A percentile compares a stretch with the other conserved stretches of the same genome.
phyloP scores from a whole-genome alignment of 2,113 vertebrate genomes.

The Rafetus swinhoei region DNA sequence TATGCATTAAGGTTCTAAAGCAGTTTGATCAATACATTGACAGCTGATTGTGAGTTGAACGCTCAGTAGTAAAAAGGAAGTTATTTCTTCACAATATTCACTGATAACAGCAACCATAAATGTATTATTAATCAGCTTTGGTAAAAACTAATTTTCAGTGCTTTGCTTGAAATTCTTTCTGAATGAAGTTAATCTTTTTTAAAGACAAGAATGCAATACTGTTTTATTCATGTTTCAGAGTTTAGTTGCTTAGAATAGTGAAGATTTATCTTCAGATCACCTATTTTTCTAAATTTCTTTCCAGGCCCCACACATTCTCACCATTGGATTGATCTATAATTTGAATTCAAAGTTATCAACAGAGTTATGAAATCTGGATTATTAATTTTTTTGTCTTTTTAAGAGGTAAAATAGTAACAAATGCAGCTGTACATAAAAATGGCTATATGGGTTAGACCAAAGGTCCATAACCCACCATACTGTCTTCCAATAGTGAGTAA shows the following conservation, averaged over 20 bases:
- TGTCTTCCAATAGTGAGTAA: too few species aligned
- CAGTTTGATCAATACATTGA: background rate
- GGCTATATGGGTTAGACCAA: too few species aligned
- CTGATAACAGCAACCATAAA: background rate
- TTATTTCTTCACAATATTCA: constrained; percentile 14
- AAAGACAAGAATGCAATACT: background rate
- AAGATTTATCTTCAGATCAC: background rate
- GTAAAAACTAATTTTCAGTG: background rate
- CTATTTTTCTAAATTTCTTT: background rate
- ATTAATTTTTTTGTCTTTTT: background rate
- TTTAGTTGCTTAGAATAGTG: background rate
- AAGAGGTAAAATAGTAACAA: background rate
- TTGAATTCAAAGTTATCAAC: background rate
- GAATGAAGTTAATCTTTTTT: background rate
- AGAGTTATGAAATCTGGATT: background rate
- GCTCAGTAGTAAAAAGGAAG: background rate
- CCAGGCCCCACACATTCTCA: background rate
- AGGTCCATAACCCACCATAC: too few species aligned
- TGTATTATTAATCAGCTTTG: background rate
- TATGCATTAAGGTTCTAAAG: background rate
- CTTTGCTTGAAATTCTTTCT: background rate
- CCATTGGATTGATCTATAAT: background rate
- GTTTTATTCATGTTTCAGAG: background rate
- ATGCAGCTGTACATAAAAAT: background rate
- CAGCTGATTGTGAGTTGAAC: background rate